Base-by-base conservation (phyloP, 2,797 vertebrate genomes). In the Chaetodon trifasciatus region DNA sequence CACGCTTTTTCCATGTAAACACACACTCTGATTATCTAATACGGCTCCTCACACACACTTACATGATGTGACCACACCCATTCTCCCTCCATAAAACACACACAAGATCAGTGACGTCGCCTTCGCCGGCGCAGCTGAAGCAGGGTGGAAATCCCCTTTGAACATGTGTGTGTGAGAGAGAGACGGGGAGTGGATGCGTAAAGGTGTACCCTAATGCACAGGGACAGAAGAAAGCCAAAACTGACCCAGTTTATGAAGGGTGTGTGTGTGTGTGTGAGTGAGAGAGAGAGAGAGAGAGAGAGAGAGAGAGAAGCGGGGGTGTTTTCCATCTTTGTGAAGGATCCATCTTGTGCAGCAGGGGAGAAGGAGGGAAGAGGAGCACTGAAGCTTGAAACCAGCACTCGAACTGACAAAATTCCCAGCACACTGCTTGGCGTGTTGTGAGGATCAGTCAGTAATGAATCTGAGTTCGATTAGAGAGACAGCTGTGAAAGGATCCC, bases 321-420 rank as follows among this genome's bases (percentile, higher is more conserved):
- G 85, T 91, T 92, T 90, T 91, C 90, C 89, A 76, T 90, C 78
- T 86, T 73, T 81, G 83, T 78, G 86, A 80, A 82, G 90, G 88
- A 91, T 92, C 93, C 93, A 94, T 94, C 87, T 94, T 94, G 92
- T 92, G 87, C 78, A 81, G 89, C 79, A 77, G 74, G 78, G 79
- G 80, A 90, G 79, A 81, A 49, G 67, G 64, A 85, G 80, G 42
- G 50, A 49, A 77, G 67, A 83, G 66, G 65, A 80, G 86, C 62
- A 16, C 75, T 61, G 82, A 70, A 58, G 85, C 79, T 71, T 57
- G 17, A 56, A 78, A 72, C 74, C 67, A 74, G 68, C 74, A 19
- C 65, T 69, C 24, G 1, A 86, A 84, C 70, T 56, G 75, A 70
- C 78, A 39, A 55, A 69, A 74, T 69, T 74, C 81, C 70, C 83